These are phyloP conservation scores for Pissodes strobi DNA, from an alignment of 1,140 invertebrate species.

Conservation along the genomic window DNA sequence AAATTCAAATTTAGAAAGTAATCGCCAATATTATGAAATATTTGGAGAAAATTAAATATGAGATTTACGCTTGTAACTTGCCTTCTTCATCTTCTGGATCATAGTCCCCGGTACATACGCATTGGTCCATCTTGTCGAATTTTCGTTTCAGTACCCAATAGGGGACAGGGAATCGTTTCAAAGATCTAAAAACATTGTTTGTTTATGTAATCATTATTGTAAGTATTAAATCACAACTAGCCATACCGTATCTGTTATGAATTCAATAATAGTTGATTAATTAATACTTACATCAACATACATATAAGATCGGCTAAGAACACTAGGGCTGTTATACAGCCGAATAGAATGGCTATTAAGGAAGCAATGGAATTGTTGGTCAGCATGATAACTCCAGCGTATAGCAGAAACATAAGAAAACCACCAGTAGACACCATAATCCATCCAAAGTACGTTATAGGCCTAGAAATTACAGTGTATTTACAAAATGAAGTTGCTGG, in stretches of 20 bases:
- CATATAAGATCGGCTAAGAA: slow-evolving; percentile 27
- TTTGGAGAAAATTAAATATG: background rate
- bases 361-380: background rate
- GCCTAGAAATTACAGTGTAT: slow-evolving; percentile 2
- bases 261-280: too few relatives aligned
- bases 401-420: slow-evolving; percentile 20
- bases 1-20: background rate
- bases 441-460: slow-evolving; percentile 21
- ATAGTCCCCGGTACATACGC: slow-evolving; percentile 17
- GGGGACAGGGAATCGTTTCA: slow-evolving; percentile 24
- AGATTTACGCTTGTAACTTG: background rate
- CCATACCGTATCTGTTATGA: too few relatives aligned
- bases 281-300: slow-evolving; percentile 19
- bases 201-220: slow-evolving; percentile 4
- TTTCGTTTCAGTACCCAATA: slow-evolving; percentile 18
- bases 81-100: background rate
- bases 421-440: slow-evolving; percentile 20
- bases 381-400: slow-evolving; percentile 14
- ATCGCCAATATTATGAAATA: background rate
- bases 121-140: slow-evolving; percentile 10
- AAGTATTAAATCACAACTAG: too few relatives aligned
- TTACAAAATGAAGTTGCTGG: background rate
- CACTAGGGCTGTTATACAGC: slow-evolving; percentile 13
- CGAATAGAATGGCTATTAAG: slow-evolving; percentile 17
- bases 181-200: slow-evolving; percentile 8